Conservation (phyloP, 2,888 invertebrate species). For the Idaea biselata region DNA sequence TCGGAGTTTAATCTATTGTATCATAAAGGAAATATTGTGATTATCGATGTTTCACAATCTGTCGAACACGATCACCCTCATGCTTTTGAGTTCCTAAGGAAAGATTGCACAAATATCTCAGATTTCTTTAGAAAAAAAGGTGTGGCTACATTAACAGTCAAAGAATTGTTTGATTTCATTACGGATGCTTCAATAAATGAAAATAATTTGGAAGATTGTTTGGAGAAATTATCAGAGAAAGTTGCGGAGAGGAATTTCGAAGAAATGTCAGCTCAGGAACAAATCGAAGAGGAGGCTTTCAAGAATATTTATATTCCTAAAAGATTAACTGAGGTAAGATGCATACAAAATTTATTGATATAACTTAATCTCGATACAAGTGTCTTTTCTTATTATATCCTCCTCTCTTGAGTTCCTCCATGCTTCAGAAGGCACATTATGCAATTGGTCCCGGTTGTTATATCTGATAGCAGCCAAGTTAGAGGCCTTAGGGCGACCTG, state of each 20-base stretch:
- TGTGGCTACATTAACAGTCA: slow-evolving; percentile 94
- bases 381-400: not conserved
- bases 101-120: slow-evolving; percentile 95
- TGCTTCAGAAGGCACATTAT: no score
- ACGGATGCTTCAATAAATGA: slow-evolving; percentile 94
- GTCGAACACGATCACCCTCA: slow-evolving; percentile 99
- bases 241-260: slow-evolving; percentile 82
- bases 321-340: slow-evolving; percentile 90
- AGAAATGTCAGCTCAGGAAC: slow-evolving; percentile 86
- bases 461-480: no score
- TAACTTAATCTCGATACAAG: not conserved
- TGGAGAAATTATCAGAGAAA: slow-evolving; percentile 86
- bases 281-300: slow-evolving; percentile 95
- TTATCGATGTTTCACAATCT: slow-evolving; percentile 99
- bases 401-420: no score
- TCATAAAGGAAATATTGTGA: slow-evolving; percentile 89
- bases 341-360: not conserved
- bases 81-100: slow-evolving; percentile 95
- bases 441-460: no score
- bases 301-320: slow-evolving; percentile 96
- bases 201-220: slow-evolving; percentile 89
- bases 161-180: slow-evolving; percentile 96
- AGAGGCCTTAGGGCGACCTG: no score
- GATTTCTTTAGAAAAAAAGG: slow-evolving; percentile 94
- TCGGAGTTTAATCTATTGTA: slow-evolving; percentile 97